Evolutionary conservation across 2,888 invertebrate species (phyloP), one percentile per base, ranked within the genome.

Genomic region (Lomographa bimaculata): DNA sequence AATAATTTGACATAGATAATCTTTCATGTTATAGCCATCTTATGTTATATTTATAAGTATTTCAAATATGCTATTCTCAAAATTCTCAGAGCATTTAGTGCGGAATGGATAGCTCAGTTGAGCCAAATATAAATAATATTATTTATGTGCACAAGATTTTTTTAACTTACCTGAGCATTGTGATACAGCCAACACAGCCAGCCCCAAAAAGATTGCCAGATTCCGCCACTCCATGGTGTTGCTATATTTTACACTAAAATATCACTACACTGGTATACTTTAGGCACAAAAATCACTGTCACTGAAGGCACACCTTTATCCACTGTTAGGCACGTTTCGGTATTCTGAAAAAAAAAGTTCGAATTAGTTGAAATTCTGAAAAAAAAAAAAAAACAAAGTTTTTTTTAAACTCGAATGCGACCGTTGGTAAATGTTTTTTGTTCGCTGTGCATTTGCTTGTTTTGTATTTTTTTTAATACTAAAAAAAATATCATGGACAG

Each of bases 161-260:
- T n/a, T n/a, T n/a, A n/a, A n/a, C 59, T 49, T 57, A 86, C 86
- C 86, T 86, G 86, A 75, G 60, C 76, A 77, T 63, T 79, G 74
- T 48, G 73, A 64, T 46, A 65, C 67, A 1, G 73, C 76, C 25
- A 84, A 9, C 33, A 76, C 57, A 57, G 75, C 63, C 49, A 85
- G 49, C 59, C 71, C 77, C 54, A 75, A 32, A 29, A 66, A 73
- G 33, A 79, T 44, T 35, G 71, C 66, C 14, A 80, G 49, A 49
- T 67, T 71, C 58, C 80, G 71, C 33, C 83, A 45, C 62, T 85
- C 81, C 86, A 86, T 86, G 25, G 54, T 54, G 62, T 60, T 61
- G 54, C 60, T 61, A 55, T 61, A 56, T 57, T 57, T 52, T 60
- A 47, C 71, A 74, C 68, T 64, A 52, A 33, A 55, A 58, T 67